phyloP scores from a whole-genome alignment of 1,140 invertebrate species.

The Hypsibius dujardini region DNA sequence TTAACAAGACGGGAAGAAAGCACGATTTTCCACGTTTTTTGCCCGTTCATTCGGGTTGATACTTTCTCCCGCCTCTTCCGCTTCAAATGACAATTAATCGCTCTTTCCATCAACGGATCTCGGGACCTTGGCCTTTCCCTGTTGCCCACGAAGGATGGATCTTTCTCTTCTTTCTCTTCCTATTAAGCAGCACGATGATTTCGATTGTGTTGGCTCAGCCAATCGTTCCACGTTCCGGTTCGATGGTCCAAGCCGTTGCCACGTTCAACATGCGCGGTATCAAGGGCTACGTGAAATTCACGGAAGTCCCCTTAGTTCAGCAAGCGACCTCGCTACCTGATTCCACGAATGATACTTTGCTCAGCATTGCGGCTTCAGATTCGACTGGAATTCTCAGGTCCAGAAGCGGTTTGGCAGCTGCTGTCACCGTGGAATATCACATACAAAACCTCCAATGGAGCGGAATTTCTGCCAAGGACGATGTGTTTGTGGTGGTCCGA shows the following conservation, averaged over 20 bases:
- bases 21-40: no score
- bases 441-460: neutral
- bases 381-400: neutral
- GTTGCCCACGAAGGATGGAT: neutral
- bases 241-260: neutral
- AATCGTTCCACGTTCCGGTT: neutral
- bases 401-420: neutral
- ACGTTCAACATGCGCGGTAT: neutral
- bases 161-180: neutral
- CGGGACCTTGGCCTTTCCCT: no score
- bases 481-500: neutral
- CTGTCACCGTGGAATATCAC: neutral
- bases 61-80: no score
- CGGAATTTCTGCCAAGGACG: neutral
- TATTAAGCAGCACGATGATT: neutral
- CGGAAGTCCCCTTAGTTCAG: neutral
- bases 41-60: no score
- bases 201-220: neutral
- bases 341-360: neutral
- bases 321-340: neutral
- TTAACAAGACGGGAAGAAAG: no score
- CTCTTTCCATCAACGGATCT: no score
- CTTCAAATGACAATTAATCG: no score
- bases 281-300: neutral
- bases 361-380: neutral